Evolutionary conservation across 2,888 invertebrate genomes (phyloP), one percentile per base, ranked within the genome.

Genomic region (Galerucella nymphaeae): DNA sequence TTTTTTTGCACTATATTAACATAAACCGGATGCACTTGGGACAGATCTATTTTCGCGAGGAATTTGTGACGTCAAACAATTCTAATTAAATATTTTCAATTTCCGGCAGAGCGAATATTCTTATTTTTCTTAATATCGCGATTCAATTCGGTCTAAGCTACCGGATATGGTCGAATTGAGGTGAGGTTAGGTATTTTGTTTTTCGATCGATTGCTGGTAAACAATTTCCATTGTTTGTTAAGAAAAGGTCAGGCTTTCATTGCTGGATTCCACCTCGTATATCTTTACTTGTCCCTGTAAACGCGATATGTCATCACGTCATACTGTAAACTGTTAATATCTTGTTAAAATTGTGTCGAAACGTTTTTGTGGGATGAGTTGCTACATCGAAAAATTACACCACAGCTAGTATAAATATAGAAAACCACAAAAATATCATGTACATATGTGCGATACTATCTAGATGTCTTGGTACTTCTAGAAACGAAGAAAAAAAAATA

Each of bases 281-380:
- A 30, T 30, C 8, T 30, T 8, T 30, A 30, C 30, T 30, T 30
- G 30, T 30, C 30, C 5, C 2, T 30, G 48, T 48, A 48, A 48
- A 62, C 48, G 63, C 41, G 13, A 45, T 18, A 63, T 63, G 63
- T 63, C 63, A 63, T 63, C 63, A 63, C 50, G 20, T 53, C n/a
- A 18, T 55, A 58, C 42, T 58, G 58, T 66, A 66, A 57, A 57
- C 41, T 11, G 48, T 58, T 62, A 53, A 55, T 23, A 68, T 53
- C 68, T 53, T 48, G 20, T 61, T 42, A 68, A 63, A 45, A 45
- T 38, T 16, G 23, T 70, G 70, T 55, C 57, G 63, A 70, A 63
- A 70, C 57, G 16, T 48, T 61, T 70, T 70, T 70, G 70, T 70
- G 63, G 70, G 63, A 55, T 70, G 70, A 63, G 63, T 70, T 63